Evolutionary conservation across 1,140 invertebrate species (phyloP).

Genomic region (Zaprionus capensis): DNA sequence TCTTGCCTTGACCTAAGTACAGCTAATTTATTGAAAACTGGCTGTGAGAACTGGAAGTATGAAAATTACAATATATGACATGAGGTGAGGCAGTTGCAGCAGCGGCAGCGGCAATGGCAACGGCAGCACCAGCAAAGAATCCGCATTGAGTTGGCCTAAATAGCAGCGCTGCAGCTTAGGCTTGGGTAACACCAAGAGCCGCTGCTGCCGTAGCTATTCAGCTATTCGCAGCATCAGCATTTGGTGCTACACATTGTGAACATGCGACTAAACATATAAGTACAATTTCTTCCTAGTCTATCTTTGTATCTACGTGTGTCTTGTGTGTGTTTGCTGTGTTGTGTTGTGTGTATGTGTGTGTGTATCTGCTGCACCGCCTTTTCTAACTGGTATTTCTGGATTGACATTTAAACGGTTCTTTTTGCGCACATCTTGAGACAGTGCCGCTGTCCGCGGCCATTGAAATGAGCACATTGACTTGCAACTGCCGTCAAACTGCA

Average conservation of each 20-base stretch:
- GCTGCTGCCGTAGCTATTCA: constrained; percentile 10
- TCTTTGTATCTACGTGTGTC: constrained; percentile 40
- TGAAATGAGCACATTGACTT: constrained; percentile 80
- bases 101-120: background rate
- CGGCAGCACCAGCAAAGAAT: constrained; percentile 22
- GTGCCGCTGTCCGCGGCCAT: constrained; percentile 61
- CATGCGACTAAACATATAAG: constrained; percentile 76
- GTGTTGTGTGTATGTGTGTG: constrained; percentile 33
- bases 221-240: constrained; percentile 35
- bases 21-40: constrained; percentile 9
- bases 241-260: constrained; percentile 74
- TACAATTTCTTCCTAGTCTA: constrained; percentile 70
- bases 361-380: constrained; percentile 57
- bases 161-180: constrained; percentile 56
- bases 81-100: constrained; percentile 1
- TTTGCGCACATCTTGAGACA: constrained; percentile 78
- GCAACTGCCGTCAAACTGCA: constrained; percentile 61
- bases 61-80: constrained; percentile 48
- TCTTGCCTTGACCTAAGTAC: constrained; percentile 9
- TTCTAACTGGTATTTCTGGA: constrained; percentile 83
- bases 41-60: constrained; percentile 26
- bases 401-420: constrained; percentile 84
- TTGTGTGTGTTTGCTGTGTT: constrained; percentile 13
- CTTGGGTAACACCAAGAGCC: constrained; percentile 57
- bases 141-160: constrained; percentile 72